phyloP scores from a whole-genome alignment of 2,797 vertebrate genomes.

The Naso thynnoides region DNA sequence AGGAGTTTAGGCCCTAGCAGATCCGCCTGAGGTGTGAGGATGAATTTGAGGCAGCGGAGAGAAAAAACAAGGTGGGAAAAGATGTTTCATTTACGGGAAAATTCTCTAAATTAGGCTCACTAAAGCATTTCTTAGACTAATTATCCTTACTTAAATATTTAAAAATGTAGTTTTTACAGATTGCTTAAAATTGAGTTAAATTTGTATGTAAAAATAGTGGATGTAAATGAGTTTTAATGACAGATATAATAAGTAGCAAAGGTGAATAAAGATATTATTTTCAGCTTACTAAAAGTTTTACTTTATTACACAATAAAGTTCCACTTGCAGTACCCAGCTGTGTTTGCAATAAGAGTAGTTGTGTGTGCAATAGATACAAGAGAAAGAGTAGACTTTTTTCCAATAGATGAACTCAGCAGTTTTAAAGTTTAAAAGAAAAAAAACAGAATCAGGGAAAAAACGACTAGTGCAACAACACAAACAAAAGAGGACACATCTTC shows the following conservation, averaged over 20 bases:
- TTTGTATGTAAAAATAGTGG: not conserved
- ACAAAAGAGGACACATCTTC: conserved; percentile 14
- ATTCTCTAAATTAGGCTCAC: not conserved
- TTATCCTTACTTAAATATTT: conserved; percentile 16
- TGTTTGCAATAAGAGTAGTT: conserved; percentile 19
- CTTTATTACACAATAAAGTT: conserved; percentile 9
- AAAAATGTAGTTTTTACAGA: not conserved
- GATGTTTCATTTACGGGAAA: not conserved
- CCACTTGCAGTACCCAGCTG: not conserved
- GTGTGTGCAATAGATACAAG: no score
- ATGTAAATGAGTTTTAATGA: conserved; percentile 20
- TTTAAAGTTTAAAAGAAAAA: not conserved
- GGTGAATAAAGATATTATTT: conserved; percentile 14
- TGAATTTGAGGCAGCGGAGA: conserved; percentile 29
- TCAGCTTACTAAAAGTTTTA: conserved; percentile 13
- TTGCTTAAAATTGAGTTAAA: conserved; percentile 19
- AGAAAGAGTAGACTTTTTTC: conserved; percentile 16
- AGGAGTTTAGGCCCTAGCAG: conserved; percentile 61
- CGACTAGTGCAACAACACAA: conserved; percentile 15
- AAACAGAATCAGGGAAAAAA: conserved; percentile 5
- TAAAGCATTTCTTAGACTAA: not conserved
- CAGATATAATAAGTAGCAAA: conserved; percentile 2
- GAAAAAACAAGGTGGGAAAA: conserved; percentile 21
- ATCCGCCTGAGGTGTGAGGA: conserved; percentile 59
- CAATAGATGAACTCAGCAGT: conserved; percentile 31